Evolutionary conservation across 2,888 invertebrate genomes (phyloP).

Genomic region (Lithophane semibrunnea): DNA sequence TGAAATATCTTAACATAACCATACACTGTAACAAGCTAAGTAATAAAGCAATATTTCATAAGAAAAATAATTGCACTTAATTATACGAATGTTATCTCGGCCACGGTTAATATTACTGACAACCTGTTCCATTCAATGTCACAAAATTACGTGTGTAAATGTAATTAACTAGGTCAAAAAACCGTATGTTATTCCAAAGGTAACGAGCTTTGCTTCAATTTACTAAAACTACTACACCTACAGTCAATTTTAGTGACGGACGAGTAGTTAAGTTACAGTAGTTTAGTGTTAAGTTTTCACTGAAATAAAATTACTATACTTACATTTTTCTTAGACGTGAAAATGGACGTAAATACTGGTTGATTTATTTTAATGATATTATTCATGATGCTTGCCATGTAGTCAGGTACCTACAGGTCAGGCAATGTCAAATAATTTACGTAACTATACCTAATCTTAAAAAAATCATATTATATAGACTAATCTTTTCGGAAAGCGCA

Average conservation of each 20-base stretch:
- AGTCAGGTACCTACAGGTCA: too few species aligned
- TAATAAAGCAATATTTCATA: slow-evolving; percentile 58
- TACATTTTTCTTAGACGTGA: neutral
- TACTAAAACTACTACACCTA: slow-evolving; percentile 34
- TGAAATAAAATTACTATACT: neutral
- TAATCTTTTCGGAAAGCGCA: too few species aligned
- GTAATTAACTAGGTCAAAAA: slow-evolving; percentile 60
- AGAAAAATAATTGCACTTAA: slow-evolving; percentile 60
- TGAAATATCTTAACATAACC: neutral
- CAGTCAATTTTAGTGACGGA: slow-evolving; percentile 1
- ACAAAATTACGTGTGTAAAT: slow-evolving; percentile 52
- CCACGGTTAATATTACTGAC: slow-evolving; percentile 57
- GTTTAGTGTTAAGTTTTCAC: neutral
- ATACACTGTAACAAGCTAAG: slow-evolving; percentile 10
- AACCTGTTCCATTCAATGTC: slow-evolving; percentile 65
- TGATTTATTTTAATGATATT: too few species aligned
- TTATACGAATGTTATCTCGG: slow-evolving; percentile 61
- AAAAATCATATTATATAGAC: too few species aligned
- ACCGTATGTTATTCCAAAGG: slow-evolving; percentile 36
- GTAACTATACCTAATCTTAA: too few species aligned
- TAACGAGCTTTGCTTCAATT: slow-evolving; percentile 48
- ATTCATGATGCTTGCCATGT: too few species aligned
- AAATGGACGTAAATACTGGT: neutral
- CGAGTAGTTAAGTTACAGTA: slow-evolving; percentile 24
- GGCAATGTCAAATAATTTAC: too few species aligned